phyloP scores from a whole-genome alignment of 2,797 vertebrate species.

The Morus bassanus region DNA sequence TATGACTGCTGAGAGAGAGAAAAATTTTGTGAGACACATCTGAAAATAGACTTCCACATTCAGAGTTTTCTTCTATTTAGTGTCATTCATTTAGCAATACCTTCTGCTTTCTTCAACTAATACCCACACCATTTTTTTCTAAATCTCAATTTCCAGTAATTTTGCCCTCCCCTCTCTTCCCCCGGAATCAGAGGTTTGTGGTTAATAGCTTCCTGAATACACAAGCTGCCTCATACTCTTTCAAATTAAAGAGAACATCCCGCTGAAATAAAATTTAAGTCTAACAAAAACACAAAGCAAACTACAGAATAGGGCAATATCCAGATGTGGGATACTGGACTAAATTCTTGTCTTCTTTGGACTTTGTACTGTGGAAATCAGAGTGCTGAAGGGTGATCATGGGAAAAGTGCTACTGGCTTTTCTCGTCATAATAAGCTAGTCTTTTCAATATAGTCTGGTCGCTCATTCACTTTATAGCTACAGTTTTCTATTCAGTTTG shows the following conservation, averaged over 20 bases:
- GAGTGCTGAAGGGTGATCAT: conserved; percentile 20
- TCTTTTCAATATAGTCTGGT: conserved; percentile 55
- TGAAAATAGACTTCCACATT: not conserved
- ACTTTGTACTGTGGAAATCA: conserved; percentile 8
- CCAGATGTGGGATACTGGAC: not conserved
- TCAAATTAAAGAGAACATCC: not conserved
- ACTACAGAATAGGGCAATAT: not conserved
- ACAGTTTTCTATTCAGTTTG: conserved; percentile 67
- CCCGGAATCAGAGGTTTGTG: not conserved
- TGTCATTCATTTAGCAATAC: not conserved
- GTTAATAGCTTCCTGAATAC: conserved; percentile 26
- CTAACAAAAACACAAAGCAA: not conserved
- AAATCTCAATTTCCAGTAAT: not conserved
- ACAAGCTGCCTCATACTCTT: not conserved
- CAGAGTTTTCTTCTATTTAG: not conserved
- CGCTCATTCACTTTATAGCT: conserved; percentile 54
- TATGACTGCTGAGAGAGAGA: not conserved
- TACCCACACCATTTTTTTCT: not conserved
- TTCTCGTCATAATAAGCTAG: conserved; percentile 50
- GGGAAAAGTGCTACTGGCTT: conserved; percentile 50
- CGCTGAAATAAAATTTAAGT: not conserved
- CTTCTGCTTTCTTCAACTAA: not conserved
- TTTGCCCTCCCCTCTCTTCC: not conserved
- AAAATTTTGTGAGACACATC: not conserved
- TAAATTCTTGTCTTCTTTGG: not conserved